phyloP scores from a whole-genome alignment of 2,888 invertebrate genomes.

The Pseudeuparius sepicola region DNA sequence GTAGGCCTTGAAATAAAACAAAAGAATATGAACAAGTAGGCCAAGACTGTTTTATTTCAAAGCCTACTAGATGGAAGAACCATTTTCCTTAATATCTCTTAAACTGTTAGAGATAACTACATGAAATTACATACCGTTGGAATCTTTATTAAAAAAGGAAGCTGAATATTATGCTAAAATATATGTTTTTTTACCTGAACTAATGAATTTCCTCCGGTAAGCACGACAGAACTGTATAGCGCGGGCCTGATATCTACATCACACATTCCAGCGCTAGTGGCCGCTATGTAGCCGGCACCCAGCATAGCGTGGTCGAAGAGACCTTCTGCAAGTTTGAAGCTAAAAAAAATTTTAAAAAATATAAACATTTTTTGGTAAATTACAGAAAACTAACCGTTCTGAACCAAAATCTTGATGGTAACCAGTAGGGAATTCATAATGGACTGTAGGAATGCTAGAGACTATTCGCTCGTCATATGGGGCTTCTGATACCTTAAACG shows the following conservation, averaged over 20 bases:
- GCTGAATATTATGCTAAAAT: too few relatives aligned
- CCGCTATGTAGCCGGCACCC: conserved; percentile 73
- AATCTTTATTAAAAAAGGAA: too few relatives aligned
- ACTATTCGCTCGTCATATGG: conserved; percentile 85
- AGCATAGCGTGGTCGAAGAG: conserved; percentile 92
- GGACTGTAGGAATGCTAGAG: conserved; percentile 78
- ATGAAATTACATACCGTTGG: too few relatives aligned
- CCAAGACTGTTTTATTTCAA: too few relatives aligned
- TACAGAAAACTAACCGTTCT: too few relatives aligned
- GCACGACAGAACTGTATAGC: conserved; percentile 89
- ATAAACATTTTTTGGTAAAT: too few relatives aligned
- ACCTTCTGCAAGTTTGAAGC: conserved; percentile 87
- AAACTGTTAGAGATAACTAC: too few relatives aligned
- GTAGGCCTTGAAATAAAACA: too few relatives aligned
- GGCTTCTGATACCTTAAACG: conserved; percentile 70
- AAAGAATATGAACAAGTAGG: too few relatives aligned
- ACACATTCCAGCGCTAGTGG: conserved; percentile 89
- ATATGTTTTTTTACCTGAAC: conserved; percentile 61
- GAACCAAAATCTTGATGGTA: conserved; percentile 94
- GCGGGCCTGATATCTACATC: conserved; percentile 96
- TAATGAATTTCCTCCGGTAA: conserved; percentile 90
- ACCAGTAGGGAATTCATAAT: conserved; percentile 97
- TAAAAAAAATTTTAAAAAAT: too few relatives aligned
- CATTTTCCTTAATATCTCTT: too few relatives aligned
- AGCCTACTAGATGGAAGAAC: too few relatives aligned